Evolutionary conservation across 2,113 vertebrate species (phyloP), one percentile per base, ranked within the genome.

Genomic region (Morone chrysops): DNA sequence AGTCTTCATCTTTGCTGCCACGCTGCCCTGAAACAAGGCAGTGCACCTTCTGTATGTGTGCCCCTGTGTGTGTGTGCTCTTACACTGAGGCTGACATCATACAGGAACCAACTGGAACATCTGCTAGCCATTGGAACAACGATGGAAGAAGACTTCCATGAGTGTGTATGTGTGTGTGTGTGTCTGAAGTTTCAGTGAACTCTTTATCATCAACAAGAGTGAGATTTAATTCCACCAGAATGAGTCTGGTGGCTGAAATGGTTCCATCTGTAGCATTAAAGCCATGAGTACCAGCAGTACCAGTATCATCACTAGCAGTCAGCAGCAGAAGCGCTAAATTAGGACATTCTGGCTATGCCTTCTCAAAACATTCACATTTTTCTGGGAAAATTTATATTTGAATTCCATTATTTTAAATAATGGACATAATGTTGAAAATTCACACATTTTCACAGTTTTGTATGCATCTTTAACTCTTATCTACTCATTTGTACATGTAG

Each of bases 121-220:
- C 84, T 86, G 78, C 66, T 53, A 81, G 20, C 51, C 47, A 71
- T 71, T 57, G 70, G 54, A 16, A 17, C 41, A 51, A 45, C 25
- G 14, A 77, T 74, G 36, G 61, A 36, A 40, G 59, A 59, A 54
- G 45, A 60, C 61, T 59, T 75, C 6, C 45, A 8, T 60, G 41
- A 41, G 70, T 73, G 25, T 47, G 25, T 25, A 56, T 53, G 20
- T 22, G 41, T 36, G 41, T 59, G 70, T 45, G 62, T 62, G 6
- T 59, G 36, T 67, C 12, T 60, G 51, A 31, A 31, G 66, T 22
- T 66, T 67, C 12, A 43, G 45, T 45, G 74, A 71, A 83, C 36
- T 54, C 67, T 59, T 11, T 1, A 70, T 31, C 65, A 51, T 69
- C 53, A 43, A 8, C 25, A 25, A 8, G 43, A 57, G 22, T 65